Evolutionary conservation across 1,140 invertebrate genomes (phyloP).

Genomic region (Penaeus indicus): DNA sequence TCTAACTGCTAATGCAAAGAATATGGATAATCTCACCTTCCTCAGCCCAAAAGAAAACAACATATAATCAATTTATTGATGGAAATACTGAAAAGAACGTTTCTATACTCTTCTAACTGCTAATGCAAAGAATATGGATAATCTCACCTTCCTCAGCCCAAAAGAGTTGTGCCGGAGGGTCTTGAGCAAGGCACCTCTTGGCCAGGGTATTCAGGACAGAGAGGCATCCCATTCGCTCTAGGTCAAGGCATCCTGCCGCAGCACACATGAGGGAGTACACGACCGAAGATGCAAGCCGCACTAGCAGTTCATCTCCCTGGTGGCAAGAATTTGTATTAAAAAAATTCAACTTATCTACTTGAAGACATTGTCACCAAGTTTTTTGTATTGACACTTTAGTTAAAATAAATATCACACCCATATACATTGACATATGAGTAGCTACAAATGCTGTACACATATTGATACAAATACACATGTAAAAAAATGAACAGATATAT

Average conservation of each 20-base stretch:
- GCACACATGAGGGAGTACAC: constrained; percentile 64
- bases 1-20: background rate
- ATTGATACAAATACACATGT: no score
- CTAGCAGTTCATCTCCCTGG: constrained; percentile 58
- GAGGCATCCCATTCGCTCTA: constrained; percentile 29
- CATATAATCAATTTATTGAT: no score
- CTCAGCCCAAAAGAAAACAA: constrained; percentile 60
- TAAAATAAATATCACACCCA: no score
- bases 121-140: no score
- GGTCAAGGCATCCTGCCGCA: constrained; percentile 41
- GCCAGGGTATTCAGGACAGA: constrained; percentile 55
- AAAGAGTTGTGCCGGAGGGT: constrained; percentile 62
- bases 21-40: constrained; percentile 49
- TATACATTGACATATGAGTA: no score
- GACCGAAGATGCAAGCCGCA: constrained; percentile 55
- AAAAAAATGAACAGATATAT: no score
- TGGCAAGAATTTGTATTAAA: background rate
- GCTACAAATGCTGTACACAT: no score
- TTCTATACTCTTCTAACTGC: background rate
- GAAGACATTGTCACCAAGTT: no score
- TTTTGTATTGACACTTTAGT: no score
- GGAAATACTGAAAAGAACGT: no score
- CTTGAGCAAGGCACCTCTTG: constrained; percentile 49
- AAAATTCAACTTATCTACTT: no score
- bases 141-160: constrained; percentile 64